These are phyloP conservation scores for Catharus minimus DNA, from an alignment of 2,113 vertebrate genomes.

Conservation along the genomic window DNA sequence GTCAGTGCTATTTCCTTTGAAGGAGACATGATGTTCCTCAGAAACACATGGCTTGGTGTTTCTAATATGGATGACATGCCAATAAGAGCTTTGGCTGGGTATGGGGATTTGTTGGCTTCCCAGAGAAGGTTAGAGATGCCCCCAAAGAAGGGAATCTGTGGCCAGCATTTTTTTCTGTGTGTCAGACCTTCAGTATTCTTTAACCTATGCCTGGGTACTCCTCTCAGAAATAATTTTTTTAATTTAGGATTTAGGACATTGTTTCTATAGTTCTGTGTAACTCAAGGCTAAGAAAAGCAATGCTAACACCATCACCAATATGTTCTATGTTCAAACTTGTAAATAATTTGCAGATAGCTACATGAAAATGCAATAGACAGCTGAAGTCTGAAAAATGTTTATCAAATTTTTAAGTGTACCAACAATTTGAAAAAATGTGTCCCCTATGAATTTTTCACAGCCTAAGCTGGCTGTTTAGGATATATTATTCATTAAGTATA, in stretches of 20 bases:
- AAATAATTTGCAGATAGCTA: not conserved
- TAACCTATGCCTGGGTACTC: fast-evolving
- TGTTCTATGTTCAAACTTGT: not conserved
- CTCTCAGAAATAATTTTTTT: not conserved
- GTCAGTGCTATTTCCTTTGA: not conserved
- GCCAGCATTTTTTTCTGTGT: fast-evolving
- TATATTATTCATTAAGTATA: not conserved
- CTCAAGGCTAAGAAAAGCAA: not conserved
- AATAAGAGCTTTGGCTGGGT: not conserved
- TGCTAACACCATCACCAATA: not conserved
- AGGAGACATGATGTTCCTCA: not conserved
- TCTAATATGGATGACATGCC: not conserved
- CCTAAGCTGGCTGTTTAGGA: not conserved
- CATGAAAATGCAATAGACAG: not conserved
- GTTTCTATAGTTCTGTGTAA: not conserved
- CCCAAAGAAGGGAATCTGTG: not conserved
- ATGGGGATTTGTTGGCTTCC: not conserved
- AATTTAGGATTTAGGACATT: not conserved
- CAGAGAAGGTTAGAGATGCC: fast-evolving
- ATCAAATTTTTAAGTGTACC: not conserved
- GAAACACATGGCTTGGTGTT: not conserved
- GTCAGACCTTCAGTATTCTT: not conserved
- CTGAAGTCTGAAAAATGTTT: not conserved
- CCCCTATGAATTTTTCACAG: not conserved
- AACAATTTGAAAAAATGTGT: not conserved